phyloP scores from a whole-genome alignment of 2,113 vertebrate genomes.

The Chascanopsetta lugubris region DNA sequence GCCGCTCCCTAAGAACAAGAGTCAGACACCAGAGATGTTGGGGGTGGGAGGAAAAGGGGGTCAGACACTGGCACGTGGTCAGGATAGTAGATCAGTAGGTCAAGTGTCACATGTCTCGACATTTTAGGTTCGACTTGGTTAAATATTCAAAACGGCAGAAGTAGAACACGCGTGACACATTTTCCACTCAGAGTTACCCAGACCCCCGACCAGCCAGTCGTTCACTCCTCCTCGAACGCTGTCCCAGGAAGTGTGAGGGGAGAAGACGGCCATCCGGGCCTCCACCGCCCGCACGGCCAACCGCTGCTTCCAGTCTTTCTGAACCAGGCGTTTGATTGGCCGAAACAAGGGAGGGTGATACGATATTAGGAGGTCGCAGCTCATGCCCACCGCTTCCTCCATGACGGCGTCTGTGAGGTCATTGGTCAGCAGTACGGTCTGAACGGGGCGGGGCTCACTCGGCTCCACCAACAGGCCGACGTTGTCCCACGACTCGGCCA shows the following conservation, averaged over 20 bases:
- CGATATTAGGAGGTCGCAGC: constrained; percentile 88
- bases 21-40: constrained; percentile 30
- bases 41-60: constrained; percentile 10
- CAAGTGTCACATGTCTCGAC: constrained; percentile 6
- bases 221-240: constrained; percentile 89
- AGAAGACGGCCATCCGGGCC: constrained; percentile 89
- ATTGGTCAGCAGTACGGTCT: constrained; percentile 89
- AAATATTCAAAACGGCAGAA: constrained; percentile 38
- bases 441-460: constrained; percentile 82
- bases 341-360: constrained; percentile 94
- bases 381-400: constrained; percentile 85
- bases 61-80: background rate
- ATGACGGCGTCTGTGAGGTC: constrained; percentile 91
- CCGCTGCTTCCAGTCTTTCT: constrained; percentile 91
- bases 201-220: constrained; percentile 84
- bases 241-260: constrained; percentile 92
- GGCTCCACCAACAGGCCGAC: constrained; percentile 94
- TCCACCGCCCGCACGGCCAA: constrained; percentile 88
- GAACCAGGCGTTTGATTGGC: constrained; percentile 86
- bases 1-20: constrained; percentile 72
- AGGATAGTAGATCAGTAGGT: background rate
- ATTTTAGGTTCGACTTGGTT: constrained; percentile 25
- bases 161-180: constrained; percentile 2
- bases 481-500: constrained; percentile 96
- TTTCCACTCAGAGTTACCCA: constrained; percentile 62